These are phyloP conservation scores for Thunnus maccoyii DNA, from an alignment of 2,113 vertebrate species.

Conservation along the genomic window DNA sequence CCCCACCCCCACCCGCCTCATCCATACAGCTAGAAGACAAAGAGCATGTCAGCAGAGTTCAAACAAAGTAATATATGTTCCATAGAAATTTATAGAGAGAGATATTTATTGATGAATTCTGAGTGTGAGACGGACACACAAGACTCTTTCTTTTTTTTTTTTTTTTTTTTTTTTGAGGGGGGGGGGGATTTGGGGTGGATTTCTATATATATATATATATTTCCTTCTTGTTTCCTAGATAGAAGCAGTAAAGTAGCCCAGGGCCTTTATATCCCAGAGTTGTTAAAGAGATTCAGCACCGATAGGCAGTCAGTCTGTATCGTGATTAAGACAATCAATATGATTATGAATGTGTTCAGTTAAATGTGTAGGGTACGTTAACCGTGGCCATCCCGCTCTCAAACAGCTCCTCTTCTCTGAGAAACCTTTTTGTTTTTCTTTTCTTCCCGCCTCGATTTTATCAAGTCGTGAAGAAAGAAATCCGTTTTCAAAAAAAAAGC, in stretches of 20 bases:
- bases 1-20: background rate
- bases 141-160: slow-evolving; percentile 1
- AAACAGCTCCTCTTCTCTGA: background rate
- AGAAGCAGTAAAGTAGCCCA: slow-evolving; percentile 36
- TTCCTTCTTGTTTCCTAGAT: slow-evolving; percentile 31
- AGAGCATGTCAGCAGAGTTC: slow-evolving; percentile 52
- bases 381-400: slow-evolving; percentile 11
- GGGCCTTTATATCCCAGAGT: slow-evolving; percentile 58
- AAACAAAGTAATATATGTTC: slow-evolving; percentile 54
- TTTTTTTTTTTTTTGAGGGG: background rate
- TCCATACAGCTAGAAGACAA: slow-evolving; percentile 71
- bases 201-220: background rate
- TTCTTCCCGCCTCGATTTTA: background rate
- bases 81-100: slow-evolving; percentile 28
- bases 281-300: slow-evolving; percentile 50
- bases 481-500: background rate
- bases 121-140: slow-evolving; percentile 26
- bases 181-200: background rate
- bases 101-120: slow-evolving; percentile 65
- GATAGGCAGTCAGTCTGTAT: slow-evolving; percentile 45
- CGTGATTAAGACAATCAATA: slow-evolving; percentile 67
- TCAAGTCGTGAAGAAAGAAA: background rate
- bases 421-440: background rate
- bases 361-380: slow-evolving; percentile 53
- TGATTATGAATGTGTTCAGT: slow-evolving; percentile 57